Base-by-base conservation (phyloP, 2,888 invertebrate genomes). In the Acronicta aceris region DNA sequence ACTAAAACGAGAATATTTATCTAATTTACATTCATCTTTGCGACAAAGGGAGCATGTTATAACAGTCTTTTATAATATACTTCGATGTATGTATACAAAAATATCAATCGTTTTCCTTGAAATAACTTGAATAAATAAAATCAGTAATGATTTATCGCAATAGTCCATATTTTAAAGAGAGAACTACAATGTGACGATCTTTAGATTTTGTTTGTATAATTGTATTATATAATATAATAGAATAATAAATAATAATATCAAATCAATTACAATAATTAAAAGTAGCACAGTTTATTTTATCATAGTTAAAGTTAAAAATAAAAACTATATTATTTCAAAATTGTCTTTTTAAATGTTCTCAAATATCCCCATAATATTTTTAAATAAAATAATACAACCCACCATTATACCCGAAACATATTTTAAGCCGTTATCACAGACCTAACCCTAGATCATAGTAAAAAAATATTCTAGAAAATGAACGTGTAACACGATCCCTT, bases 31-130 rank as follows among this genome's bases (percentile, higher is more conserved):
- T 63, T 43, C 7, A 12, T 46, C 5, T 64, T 66, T 64, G 69
- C 65, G 76, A 58, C 77, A 84, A 83, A 82, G 79, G 81, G 81
- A 81, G 74, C 66, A 68, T 62, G 71, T 70, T 65, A 30, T 50
- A 62, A 76, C 78, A 79, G 80, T 81, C 81, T 82, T 83, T 66
- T 50, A 64, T 55, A 71, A 77, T 74, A 74, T 71, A 74, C 56
- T 79, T 81, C 79, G 81, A 80, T 79, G 76, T 79, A 72, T 67
- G 63, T 65, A 61, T 57, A 69, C 55, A 71, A 66, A 69, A 71
- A 73, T 71, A 74, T 58, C 41, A 40, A 61, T 75, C 9, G 42
- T 54, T 41, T 48, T 59, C 27, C 57, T 54, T 59, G 12, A 43
- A 56, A 49, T 49, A 6, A 17, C 6, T 27, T 27, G 5, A 41